Base-by-base conservation (phyloP, 1,140 invertebrate species). In the Globodera rostochiensis region DNA sequence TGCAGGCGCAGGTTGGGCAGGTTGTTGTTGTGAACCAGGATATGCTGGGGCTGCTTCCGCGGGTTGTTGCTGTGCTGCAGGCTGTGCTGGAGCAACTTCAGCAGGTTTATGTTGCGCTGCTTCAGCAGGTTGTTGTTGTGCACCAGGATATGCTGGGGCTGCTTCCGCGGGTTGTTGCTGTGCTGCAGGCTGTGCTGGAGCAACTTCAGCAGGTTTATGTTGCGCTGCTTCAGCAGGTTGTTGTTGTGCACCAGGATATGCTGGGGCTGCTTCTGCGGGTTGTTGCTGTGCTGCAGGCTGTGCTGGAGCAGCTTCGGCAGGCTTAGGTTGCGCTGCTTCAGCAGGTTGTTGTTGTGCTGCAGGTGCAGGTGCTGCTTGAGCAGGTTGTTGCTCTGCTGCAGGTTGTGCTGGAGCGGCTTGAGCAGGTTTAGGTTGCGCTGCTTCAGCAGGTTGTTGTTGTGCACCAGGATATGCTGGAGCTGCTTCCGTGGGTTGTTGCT, bases 21-120 rank as follows among this genome's bases (percentile, higher is more conserved):
- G 70, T 82, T 64, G 57, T 46, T 9, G 9, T 25, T 47, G 36
- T 47, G 25, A 13, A 15, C 6, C 7, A 46, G 66, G 53, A 2
- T 36, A 36, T 36, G 80, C 75, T 82, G 81, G 57, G 45, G 80
- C 80, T 60, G 83, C 80, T 79, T 74, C 76, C 15, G 81, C 77
- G 45, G 75, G 25, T 36, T 36, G 0, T 0, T 0, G 25, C 2
- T 36, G 25, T 6, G 74, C 74, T 13, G 74, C 76, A 19, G 19
- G 45, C 4, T 57, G 9, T 78, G 21, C 64, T 25, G 46, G 53
- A 7, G 53, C 49, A 6, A 6, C 74, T 8, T 57, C 57, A 76
- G 57, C 74, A 5, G 19, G 57, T 69, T 66, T 7, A 74, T 50
- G 36, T 50, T 19, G 60, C 75, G 11, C 9, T 6, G 69, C 69